Base-by-base conservation (phyloP, 2,113 vertebrate species). In the Phoenicopterus ruber region DNA sequence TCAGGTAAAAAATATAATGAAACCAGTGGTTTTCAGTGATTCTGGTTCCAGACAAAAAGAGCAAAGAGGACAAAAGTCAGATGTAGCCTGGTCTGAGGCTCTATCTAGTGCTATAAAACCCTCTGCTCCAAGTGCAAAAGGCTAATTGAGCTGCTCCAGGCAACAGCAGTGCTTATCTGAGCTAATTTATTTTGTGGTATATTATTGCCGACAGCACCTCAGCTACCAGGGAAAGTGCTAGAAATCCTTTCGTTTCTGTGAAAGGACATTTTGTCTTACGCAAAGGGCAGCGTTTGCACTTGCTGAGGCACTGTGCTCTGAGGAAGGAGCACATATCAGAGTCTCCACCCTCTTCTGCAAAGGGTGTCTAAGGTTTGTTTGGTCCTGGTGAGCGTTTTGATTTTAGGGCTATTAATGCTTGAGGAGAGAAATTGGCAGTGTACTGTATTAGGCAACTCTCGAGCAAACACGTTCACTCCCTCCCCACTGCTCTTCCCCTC, bases 131-230 rank as follows among this genome's bases (percentile, higher is more conserved):
- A 97, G 95, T 88, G 87, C 89, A 96, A 95, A 94, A 91, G 89
- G 94, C 74, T 96, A 97, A 96, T 93, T 94, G 87, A 95, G 79
- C 82, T 90, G 94, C 93, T 92, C 96, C 46, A 86, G 95, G 96
- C 96, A 97, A 97, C 96, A 78, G 92, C 80, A 79, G 74, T 32
- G 54, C 92, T 96, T 96, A 96, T 95, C 92, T 88, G 70, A 94
- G 86, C 54, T 94, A 89, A 95, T 97, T 96, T 88, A 90, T 88
- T 95, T 91, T 84, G 59, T 70, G 73, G 19, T 69, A 44, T 52
- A 18, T 74, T 91, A 92, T 65, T 92, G 70, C 92, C 0, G 1
- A 77, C 90, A 87, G 91, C 85, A 93, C 86, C 91, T 88, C 82
- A 47, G 79, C 31, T 86, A 81, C 69, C 79, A 79, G 40, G 31